Conservation (phyloP, 2,113 vertebrate genomes). For the Oxygymnocypris stewartii region DNA sequence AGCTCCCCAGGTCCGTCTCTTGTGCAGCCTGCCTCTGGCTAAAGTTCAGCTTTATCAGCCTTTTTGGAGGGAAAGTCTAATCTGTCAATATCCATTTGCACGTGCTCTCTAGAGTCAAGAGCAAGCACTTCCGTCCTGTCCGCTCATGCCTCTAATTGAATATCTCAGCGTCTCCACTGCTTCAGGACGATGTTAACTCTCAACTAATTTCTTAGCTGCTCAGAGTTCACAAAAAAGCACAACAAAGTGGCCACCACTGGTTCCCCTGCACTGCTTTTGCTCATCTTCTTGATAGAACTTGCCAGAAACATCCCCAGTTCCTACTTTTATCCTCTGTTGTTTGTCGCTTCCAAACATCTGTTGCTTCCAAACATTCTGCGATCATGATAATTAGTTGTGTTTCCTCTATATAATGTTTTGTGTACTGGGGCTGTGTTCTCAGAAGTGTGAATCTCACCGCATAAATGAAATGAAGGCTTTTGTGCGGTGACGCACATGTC, state of each 20-base stretch:
- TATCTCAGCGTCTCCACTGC: slow-evolving; percentile 3
- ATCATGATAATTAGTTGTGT: slow-evolving; percentile 39
- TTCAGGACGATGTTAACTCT: slow-evolving; percentile 7
- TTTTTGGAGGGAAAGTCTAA: slow-evolving; percentile 60
- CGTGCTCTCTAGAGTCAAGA: not conserved
- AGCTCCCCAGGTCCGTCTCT: slow-evolving; percentile 1
- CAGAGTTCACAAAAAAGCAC: not conserved
- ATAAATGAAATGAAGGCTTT: slow-evolving; percentile 23
- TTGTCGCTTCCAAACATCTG: slow-evolving; percentile 47
- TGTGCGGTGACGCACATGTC: slow-evolving; percentile 16
- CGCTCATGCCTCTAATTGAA: slow-evolving; percentile 34
- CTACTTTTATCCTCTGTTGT: slow-evolving; percentile 29
- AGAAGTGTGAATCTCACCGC: slow-evolving; percentile 9
- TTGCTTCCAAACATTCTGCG: slow-evolving; percentile 10
- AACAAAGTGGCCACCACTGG: slow-evolving; percentile 36
- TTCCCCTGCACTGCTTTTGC: slow-evolving; percentile 7
- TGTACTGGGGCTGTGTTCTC: not conserved
- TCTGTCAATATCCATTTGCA: slow-evolving; percentile 69
- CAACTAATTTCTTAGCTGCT: not conserved
- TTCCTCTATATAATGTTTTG: slow-evolving; percentile 12
- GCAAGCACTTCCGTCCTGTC: not conserved
- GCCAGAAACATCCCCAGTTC: not conserved
- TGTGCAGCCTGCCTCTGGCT: slow-evolving; percentile 42
- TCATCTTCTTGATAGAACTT: not conserved
- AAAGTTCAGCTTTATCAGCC: slow-evolving; percentile 68